Evolutionary conservation across 1,140 invertebrate genomes (phyloP).

Genomic region (Cardiocondyla obscurior): DNA sequence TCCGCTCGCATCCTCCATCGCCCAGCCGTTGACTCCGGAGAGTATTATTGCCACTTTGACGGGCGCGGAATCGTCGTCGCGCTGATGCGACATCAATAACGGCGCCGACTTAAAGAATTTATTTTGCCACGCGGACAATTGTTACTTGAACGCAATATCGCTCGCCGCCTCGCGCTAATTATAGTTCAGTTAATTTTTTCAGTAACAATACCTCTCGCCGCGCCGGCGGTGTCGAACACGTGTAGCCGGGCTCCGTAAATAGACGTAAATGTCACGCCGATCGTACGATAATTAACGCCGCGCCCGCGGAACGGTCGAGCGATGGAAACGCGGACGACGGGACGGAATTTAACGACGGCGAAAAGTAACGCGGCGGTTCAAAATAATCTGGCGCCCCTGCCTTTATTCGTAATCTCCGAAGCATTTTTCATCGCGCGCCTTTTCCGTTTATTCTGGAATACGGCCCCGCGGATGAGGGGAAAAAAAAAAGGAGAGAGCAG

Average conservation of each 20-base stretch:
- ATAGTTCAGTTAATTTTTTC: not conserved
- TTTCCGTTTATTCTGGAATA: constrained; percentile 20
- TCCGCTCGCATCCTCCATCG: not conserved
- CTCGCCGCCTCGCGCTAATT: not conserved
- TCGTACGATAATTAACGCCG: constrained; percentile 37
- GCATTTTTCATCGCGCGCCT: constrained; percentile 48
- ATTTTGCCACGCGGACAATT: not conserved
- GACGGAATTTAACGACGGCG: constrained; percentile 5
- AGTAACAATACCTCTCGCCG: not conserved
- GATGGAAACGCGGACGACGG: not conserved
- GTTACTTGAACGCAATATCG: not conserved
- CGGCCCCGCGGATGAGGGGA: not conserved
- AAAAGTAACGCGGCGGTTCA: not conserved
- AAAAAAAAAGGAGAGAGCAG: constrained; percentile 33
- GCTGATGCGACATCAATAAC: constrained; percentile 32
- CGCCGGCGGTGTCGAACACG: not conserved
- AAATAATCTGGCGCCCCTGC: constrained; percentile 15
- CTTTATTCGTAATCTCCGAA: constrained; percentile 30
- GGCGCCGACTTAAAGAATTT: constrained; percentile 17
- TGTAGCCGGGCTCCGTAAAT: not conserved
- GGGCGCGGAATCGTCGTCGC: not conserved
- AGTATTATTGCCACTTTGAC: not conserved
- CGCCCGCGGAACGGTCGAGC: not conserved
- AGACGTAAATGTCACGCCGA: constrained; percentile 38
- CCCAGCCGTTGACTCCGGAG: not conserved